phyloP scores from a whole-genome alignment of 2,888 invertebrate genomes.

The Trachelus iudaicus region DNA sequence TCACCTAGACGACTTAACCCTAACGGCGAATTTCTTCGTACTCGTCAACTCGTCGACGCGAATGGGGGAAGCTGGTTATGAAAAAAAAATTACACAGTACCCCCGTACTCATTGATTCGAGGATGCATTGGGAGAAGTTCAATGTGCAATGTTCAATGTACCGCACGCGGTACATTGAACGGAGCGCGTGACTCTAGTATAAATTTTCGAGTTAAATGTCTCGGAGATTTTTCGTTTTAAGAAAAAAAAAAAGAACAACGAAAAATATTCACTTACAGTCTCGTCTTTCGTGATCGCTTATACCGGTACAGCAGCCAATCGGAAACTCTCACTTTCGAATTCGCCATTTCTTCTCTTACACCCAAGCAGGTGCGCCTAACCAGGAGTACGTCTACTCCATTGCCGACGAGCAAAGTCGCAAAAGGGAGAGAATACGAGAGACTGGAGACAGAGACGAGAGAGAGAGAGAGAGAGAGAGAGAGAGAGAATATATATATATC shows the following conservation, averaged over 20 bases:
- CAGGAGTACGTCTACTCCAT: background rate
- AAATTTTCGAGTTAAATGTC: background rate
- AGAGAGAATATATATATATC: background rate
- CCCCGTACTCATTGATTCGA: background rate
- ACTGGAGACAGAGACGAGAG: conserved; percentile 8
- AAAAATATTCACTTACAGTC: background rate
- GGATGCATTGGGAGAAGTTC: background rate
- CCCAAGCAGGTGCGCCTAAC: background rate
- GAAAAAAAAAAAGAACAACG: background rate
- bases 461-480: conserved; percentile 9
- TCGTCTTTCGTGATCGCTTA: background rate
- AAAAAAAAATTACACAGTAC: background rate
- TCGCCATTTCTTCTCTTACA: background rate
- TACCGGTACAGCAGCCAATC: background rate
- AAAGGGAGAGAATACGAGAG: conserved; percentile 1
- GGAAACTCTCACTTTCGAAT: background rate
- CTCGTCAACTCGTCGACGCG: background rate
- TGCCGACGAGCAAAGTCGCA: background rate
- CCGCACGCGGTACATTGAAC: background rate
- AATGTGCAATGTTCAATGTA: background rate
- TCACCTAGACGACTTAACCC: background rate
- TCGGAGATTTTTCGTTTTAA: background rate
- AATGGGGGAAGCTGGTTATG: background rate
- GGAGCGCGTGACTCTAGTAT: background rate
- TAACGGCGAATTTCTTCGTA: background rate